A percentile compares a stretch with the other conserved stretches of the same genome.
phyloP scores from a whole-genome alignment of 2,113 vertebrate species.

The Sterrhoptilus dennistouni region DNA sequence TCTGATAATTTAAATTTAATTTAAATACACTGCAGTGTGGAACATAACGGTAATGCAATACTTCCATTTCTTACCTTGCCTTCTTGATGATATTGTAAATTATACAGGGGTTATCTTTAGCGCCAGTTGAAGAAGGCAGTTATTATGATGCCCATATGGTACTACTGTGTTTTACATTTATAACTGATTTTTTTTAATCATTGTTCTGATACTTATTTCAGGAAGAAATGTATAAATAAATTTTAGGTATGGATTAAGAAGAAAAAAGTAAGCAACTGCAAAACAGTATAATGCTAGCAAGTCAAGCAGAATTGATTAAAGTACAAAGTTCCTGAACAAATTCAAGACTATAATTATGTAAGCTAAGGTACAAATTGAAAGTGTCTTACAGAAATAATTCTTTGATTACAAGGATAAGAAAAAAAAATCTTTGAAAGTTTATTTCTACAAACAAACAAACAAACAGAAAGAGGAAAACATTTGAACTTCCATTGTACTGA shows the following conservation, averaged over 20 bases:
- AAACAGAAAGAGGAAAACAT: neutral
- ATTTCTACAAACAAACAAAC: neutral
- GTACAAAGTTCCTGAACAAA: neutral
- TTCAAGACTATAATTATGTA: neutral
- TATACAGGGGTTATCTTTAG: neutral
- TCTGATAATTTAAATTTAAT: neutral
- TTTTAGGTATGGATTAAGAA: neutral
- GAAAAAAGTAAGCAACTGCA: neutral
- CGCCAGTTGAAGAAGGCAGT: neutral
- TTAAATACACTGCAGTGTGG: neutral
- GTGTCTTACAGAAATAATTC: neutral
- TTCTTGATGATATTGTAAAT: neutral
- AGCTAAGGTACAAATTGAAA: neutral
- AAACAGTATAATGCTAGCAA: neutral
- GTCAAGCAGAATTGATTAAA: neutral
- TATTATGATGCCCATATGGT: neutral
- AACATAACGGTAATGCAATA: neutral
- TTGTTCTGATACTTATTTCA: neutral
- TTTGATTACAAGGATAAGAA: neutral
- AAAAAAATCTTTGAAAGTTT: neutral
- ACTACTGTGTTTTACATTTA: neutral
- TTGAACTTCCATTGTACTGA: conserved; percentile 1
- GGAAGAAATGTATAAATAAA: neutral
- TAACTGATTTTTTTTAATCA: neutral
- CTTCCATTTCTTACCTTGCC: neutral